phyloP scores from a whole-genome alignment of 92 coral and sea anemone genomes.

The Bergia puertoricense region DNA sequence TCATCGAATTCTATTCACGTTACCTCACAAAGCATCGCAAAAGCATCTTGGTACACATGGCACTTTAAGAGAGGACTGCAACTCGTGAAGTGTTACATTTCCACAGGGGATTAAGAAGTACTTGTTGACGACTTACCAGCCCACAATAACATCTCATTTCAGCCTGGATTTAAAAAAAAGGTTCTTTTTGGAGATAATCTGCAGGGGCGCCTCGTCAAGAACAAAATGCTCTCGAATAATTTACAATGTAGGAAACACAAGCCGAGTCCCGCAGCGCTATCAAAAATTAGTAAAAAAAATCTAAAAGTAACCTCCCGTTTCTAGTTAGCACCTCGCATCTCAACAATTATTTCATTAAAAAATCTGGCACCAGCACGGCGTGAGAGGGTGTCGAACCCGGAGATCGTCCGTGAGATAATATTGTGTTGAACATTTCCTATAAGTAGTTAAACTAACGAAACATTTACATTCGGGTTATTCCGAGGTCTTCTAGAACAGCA shows the following conservation, averaged over 20 bases:
- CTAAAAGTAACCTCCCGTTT: not conserved
- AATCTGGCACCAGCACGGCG: constrained; percentile 19
- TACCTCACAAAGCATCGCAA: not conserved
- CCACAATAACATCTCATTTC: too few species aligned
- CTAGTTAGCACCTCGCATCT: not conserved
- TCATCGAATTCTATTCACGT: not conserved
- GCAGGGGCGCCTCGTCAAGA: not conserved
- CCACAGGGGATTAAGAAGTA: not conserved
- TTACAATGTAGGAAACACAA: not conserved
- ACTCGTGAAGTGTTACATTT: too few species aligned
- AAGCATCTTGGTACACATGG: not conserved
- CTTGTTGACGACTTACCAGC: too few species aligned
- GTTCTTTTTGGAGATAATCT: not conserved
- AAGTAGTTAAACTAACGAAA: constrained; percentile 1
- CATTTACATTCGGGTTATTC: constrained; percentile 2
- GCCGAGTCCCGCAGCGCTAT: not conserved
- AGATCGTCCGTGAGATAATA: not conserved
- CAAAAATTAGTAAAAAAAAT: constrained; percentile 11
- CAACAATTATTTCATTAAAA: not conserved
- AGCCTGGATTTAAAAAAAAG: too few species aligned
- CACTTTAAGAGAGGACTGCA: not conserved
- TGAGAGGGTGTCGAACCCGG: constrained; percentile 24
- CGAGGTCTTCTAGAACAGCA: constrained; percentile 23
- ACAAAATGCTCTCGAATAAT: not conserved
- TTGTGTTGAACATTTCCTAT: not conserved